Base-by-base conservation (phyloP, 2,888 invertebrate genomes). In the Agrotis segetum region DNA sequence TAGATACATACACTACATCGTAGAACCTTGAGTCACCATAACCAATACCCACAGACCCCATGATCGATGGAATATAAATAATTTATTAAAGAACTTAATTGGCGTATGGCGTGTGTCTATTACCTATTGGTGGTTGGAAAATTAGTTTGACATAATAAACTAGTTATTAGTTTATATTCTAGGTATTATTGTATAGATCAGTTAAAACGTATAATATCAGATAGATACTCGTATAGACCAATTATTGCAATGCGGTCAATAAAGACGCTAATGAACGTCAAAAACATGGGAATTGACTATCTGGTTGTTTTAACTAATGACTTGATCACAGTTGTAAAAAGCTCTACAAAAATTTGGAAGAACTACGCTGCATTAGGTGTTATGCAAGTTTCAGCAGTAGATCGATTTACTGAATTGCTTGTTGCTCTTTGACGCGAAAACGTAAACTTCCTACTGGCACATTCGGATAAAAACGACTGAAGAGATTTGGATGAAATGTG, bases 21-120 rank as follows among this genome's bases (percentile, higher is more conserved):
- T 14, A 19, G 21, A 61, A 47, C 79, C 79, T 80, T 78, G 74
- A 61, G 49, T n/a, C 46, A n/a, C n/a, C 49, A 11, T 19, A 17
- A 47, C 46, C 60, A 17, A 44, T 56, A 67, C 29, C 53, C 17
- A 29, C 9, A 55, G 17, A 34, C 44, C 7, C 49, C 50, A 77
- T 68, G 40, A 78, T 81, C 47, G 61, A 81, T 69, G 19, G 24
- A n/a, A 17, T 17, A 59, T 66, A 4, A 40, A 40, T 40, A 40
- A 40, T 40, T 40, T 40, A 77, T 79, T 52, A 66, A 19, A 13
- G 13, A 0, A 50, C 24, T 17, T 63, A 63, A 71, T 72, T 69
- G 71, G 11, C 40, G 24, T 53, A 53, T 66, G 14, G 58, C 65
- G 61, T 60, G 62, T 34, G 47, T 11, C 46, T 62, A 44, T 65